Evolutionary conservation across 2,888 invertebrate species (phyloP).

Genomic region (Cabera pusaria): DNA sequence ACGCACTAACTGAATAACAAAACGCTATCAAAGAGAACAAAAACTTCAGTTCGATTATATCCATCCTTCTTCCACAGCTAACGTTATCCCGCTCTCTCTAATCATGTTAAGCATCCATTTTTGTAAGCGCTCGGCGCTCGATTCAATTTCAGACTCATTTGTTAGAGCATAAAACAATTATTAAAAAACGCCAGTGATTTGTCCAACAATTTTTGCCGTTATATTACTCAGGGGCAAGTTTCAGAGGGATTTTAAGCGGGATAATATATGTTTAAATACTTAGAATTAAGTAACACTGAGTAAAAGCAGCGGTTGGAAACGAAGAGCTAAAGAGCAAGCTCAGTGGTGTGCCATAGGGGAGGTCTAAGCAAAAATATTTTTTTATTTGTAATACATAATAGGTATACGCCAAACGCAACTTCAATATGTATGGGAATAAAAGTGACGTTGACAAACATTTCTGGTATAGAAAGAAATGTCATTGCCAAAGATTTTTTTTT

Average conservation of each 20-base stretch:
- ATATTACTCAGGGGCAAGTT: constrained; percentile 58
- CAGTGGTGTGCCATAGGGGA: too few species aligned
- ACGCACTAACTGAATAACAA: constrained; percentile 47
- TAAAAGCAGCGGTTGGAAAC: too few species aligned
- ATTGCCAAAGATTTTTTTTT: too few species aligned
- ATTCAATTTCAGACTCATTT: constrained; percentile 88
- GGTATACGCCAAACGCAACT: too few species aligned
- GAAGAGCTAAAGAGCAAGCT: too few species aligned
- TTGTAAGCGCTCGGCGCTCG: constrained; percentile 83
- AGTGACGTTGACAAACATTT: too few species aligned
- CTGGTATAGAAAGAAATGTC: too few species aligned
- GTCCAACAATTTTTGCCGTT: constrained; percentile 72
- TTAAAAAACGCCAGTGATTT: constrained; percentile 81
- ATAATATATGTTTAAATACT: too few species aligned
- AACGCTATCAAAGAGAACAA: constrained; percentile 49
- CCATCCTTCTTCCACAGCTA: constrained; percentile 38
- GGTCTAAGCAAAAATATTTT: too few species aligned
- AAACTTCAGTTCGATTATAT: constrained; percentile 35
- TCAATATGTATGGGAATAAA: too few species aligned
- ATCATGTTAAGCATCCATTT: constrained; percentile 87
- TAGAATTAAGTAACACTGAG: too few species aligned
- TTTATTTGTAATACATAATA: too few species aligned
- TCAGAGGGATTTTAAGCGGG: neutral
- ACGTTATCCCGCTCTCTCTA: constrained; percentile 77
- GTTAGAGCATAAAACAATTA: constrained; percentile 83